Evolutionary conservation across 2,113 vertebrate genomes (phyloP).

Genomic region (Rana temporaria): DNA sequence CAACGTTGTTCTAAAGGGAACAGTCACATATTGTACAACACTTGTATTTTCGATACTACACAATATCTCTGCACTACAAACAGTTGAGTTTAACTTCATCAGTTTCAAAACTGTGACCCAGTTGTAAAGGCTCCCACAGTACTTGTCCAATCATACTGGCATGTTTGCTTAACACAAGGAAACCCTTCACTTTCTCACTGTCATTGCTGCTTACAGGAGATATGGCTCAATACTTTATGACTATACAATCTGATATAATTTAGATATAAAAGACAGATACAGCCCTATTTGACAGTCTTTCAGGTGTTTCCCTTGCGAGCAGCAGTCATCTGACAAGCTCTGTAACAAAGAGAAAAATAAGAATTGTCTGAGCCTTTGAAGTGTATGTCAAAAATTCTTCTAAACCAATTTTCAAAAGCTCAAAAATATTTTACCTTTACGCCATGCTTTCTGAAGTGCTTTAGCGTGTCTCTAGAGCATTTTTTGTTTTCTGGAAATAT

Average conservation of each 20-base stretch:
- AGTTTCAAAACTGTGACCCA: too few species aligned
- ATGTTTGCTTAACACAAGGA: too few species aligned
- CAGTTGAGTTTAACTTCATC: too few species aligned
- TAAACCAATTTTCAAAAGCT: background rate
- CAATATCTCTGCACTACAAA: too few species aligned
- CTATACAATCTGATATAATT: constrained; percentile 10
- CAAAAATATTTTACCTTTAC: background rate
- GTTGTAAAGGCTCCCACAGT: too few species aligned
- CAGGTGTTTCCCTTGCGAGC: background rate
- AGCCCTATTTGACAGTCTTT: constrained; percentile 5
- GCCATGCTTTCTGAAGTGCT: background rate
- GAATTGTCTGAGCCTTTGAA: background rate
- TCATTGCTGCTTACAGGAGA: background rate
- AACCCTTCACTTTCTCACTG: too few species aligned
- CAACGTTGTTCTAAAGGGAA: too few species aligned
- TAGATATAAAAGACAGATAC: constrained; percentile 20
- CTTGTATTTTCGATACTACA: too few species aligned
- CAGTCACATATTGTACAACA: too few species aligned
- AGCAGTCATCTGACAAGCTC: background rate
- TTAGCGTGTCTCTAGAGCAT: background rate
- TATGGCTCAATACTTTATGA: constrained; percentile 12
- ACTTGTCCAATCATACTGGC: too few species aligned
- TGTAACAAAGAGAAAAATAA: background rate
- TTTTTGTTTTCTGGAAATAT: too few species aligned
- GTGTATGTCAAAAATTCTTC: background rate